Percentiles rank a stretch among this genome's conserved stretches.
Conservation (phyloP, 2,888 invertebrate species). For the Salticus scenicus region DNA sequence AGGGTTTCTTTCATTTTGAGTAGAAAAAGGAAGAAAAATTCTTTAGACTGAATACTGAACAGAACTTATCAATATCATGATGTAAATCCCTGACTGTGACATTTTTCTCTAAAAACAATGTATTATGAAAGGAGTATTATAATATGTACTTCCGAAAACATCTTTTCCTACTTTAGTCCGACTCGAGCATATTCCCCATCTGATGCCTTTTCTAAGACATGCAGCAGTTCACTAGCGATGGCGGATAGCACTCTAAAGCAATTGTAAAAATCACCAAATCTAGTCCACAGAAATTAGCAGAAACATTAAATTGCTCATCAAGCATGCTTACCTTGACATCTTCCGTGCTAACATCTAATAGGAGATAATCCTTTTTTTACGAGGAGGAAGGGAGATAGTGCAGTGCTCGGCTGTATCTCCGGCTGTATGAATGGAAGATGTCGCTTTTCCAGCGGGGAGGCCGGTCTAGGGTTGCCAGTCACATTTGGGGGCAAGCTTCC, state of each 20-base stretch:
- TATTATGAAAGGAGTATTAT: not conserved
- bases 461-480: slow-evolving; percentile 57
- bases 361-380: slow-evolving; percentile 26
- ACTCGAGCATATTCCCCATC: not conserved
- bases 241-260: not conserved
- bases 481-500: slow-evolving; percentile 17
- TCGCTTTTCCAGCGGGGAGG: slow-evolving; percentile 51
- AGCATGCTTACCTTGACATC: slow-evolving; percentile 44
- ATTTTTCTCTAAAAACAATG: too few species aligned
- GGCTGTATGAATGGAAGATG: slow-evolving; percentile 43
- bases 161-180: not conserved
- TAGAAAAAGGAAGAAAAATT: too few species aligned
- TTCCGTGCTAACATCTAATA: slow-evolving; percentile 16
- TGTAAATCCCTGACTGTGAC: too few species aligned
- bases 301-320: not conserved
- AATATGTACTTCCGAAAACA: not conserved
- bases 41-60: too few species aligned
- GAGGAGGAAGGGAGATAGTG: slow-evolving; percentile 18
- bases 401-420: slow-evolving; percentile 19
- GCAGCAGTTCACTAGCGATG: not conserved
- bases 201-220: slow-evolving; percentile 2
- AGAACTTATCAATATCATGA: too few species aligned
- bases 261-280: not conserved
- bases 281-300: not conserved
- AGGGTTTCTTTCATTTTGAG: too few species aligned